A percentile compares a stretch with the other conserved stretches of the same genome.
Evolutionary conservation across 2,797 vertebrate genomes (phyloP).

Genomic region (Melanotaenia trifasciata): DNA sequence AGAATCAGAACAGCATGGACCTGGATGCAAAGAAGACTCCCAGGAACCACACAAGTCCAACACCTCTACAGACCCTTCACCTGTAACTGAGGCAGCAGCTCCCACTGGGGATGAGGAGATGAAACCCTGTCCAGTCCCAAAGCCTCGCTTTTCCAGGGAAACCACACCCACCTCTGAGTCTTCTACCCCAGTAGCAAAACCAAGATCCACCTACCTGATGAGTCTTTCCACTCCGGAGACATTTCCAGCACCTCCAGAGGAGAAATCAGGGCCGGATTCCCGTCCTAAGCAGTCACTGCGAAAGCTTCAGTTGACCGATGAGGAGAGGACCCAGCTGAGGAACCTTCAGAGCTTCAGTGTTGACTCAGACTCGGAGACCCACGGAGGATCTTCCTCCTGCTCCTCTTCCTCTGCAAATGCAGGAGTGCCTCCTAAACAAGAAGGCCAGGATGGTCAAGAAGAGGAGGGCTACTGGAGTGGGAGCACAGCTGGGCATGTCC

Average conservation of each 20-base stretch:
- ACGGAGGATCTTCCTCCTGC: conserved; percentile 78
- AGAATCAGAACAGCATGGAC: conserved; percentile 12
- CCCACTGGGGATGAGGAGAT: conserved; percentile 25
- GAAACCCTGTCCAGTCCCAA: conserved; percentile 61
- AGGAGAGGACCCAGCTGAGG: conserved; percentile 84
- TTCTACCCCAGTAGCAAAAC: conserved; percentile 74
- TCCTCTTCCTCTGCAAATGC: conserved; percentile 80
- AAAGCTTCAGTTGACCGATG: conserved; percentile 82
- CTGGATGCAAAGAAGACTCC: conserved; percentile 28
- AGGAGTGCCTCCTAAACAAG: conserved; percentile 55
- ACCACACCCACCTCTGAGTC: conserved; percentile 38
- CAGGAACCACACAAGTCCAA: conserved; percentile 4
- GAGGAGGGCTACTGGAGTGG: conserved; percentile 82
- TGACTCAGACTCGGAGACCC: conserved; percentile 83
- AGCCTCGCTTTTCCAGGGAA: conserved; percentile 66
- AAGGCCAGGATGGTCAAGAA: conserved; percentile 71
- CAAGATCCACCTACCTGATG: conserved; percentile 64
- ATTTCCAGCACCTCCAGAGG: background rate
- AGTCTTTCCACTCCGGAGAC: conserved; percentile 21
- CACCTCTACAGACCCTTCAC: background rate
- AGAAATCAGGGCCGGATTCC: conserved; percentile 43
- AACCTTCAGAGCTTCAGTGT: conserved; percentile 80
- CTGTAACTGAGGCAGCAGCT: background rate
- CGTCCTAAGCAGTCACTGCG: conserved; percentile 73
- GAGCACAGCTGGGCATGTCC: conserved; percentile 58